Conservation (phyloP, 2,797 vertebrate genomes). For the Natrix natrix region DNA sequence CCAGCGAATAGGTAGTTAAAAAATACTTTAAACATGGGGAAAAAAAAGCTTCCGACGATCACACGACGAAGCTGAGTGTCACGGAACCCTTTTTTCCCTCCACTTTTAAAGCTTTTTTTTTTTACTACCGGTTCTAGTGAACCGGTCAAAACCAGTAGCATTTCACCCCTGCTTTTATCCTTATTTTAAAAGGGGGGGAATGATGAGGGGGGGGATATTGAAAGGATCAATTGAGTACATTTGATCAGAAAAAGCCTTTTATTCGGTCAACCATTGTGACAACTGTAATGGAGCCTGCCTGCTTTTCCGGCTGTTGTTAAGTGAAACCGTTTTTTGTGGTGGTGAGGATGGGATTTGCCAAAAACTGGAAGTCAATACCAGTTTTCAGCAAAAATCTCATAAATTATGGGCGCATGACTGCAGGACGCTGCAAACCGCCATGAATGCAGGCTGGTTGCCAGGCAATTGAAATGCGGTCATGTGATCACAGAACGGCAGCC, state of each 20-base stretch:
- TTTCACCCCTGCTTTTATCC: slow-evolving; percentile 52
- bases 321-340: accelerated
- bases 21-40: too few relatives aligned
- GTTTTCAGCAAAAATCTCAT: neutral
- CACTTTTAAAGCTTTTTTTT: too few relatives aligned
- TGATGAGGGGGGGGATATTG: neutral
- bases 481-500: neutral
- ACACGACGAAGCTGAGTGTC: too few relatives aligned
- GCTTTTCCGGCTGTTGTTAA: neutral
- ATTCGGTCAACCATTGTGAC: neutral
- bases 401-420: neutral
- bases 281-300: neutral
- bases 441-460: neutral
- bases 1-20: too few relatives aligned
- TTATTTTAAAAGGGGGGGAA: neutral
- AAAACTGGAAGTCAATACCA: neutral
- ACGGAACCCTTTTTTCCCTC: too few relatives aligned
- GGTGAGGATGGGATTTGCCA: neutral
- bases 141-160: too few relatives aligned
- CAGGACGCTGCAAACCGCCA: neutral
- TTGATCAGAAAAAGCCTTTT: neutral
- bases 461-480: neutral
- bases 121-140: too few relatives aligned
- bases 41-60: too few relatives aligned
- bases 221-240: neutral